Conservation (phyloP, 2,113 vertebrate genomes). For the Catagonus wagneri region DNA sequence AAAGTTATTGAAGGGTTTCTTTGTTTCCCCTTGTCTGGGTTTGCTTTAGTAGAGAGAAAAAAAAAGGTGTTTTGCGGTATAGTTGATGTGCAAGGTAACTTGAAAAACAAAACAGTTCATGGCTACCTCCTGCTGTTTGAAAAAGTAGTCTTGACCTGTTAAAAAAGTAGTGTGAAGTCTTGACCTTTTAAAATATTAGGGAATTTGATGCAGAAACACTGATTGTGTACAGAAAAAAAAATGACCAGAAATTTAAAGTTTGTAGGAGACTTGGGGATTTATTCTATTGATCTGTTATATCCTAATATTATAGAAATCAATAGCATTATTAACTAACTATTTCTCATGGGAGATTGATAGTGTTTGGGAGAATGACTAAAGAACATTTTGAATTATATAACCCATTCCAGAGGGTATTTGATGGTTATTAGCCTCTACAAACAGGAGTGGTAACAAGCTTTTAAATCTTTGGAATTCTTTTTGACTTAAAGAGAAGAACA, state of each 20-base stretch:
- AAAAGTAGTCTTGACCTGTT: too few relatives aligned
- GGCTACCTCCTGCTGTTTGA: not conserved
- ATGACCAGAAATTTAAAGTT: not conserved
- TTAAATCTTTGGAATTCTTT: not conserved
- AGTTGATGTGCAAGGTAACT: not conserved
- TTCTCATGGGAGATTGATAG: not conserved
- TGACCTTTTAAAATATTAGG: not conserved
- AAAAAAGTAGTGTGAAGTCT: not conserved
- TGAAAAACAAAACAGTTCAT: not conserved
- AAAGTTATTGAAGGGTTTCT: not conserved
- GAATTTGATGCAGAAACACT: constrained; percentile 18
- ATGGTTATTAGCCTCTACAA: not conserved
- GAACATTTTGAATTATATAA: not conserved
- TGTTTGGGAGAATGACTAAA: not conserved
- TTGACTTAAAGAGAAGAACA: constrained; percentile 1
- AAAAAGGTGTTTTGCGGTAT: not conserved
- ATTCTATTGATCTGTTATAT: not conserved
- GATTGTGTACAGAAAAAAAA: not conserved
- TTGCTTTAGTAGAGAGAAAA: not conserved
- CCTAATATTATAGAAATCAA: not conserved
- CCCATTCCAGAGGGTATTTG: not conserved
- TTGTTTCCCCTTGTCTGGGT: not conserved
- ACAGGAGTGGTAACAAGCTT: not conserved
- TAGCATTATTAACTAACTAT: not conserved
- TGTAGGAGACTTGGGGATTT: not conserved